Conservation (phyloP, 2,888 invertebrate species). For the Rhodophaea formosa region DNA sequence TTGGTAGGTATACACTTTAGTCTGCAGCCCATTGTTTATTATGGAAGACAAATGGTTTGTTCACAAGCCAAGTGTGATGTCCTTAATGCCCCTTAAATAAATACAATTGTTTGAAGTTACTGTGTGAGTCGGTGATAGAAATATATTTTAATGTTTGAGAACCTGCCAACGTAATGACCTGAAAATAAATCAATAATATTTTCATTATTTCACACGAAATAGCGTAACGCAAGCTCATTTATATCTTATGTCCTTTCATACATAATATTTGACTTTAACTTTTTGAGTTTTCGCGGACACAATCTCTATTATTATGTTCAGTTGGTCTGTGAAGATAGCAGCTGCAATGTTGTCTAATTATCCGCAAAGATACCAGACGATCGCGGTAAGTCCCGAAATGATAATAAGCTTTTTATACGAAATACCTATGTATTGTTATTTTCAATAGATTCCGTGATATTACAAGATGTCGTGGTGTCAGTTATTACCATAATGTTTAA, state of each 20-base stretch:
- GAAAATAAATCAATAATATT: neutral
- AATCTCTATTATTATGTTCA: neutral
- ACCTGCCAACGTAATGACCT: neutral
- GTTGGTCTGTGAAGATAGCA: too few species aligned
- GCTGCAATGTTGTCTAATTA: too few species aligned
- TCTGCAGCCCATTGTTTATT: constrained; percentile 46
- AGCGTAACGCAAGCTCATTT: neutral
- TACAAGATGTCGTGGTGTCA: too few species aligned
- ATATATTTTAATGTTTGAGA: constrained; percentile 22
- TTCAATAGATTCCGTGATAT: too few species aligned
- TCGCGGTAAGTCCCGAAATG: too few species aligned
- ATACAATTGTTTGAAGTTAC: constrained; percentile 49
- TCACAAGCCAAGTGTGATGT: constrained; percentile 46
- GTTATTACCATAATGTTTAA: too few species aligned
- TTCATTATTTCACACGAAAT: neutral
- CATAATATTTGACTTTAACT: neutral
- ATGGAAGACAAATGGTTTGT: constrained; percentile 16
- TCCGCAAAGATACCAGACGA: too few species aligned
- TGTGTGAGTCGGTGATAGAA: constrained; percentile 13
- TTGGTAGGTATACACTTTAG: constrained; percentile 27
- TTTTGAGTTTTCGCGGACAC: too few species aligned
- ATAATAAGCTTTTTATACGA: too few species aligned
- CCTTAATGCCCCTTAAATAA: constrained; percentile 48
- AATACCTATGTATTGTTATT: too few species aligned
- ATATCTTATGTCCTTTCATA: neutral